Percentiles rank a stretch among this genome's conserved stretches.
Conservation (phyloP, 2,888 invertebrate species). For the Lutraria lutraria region DNA sequence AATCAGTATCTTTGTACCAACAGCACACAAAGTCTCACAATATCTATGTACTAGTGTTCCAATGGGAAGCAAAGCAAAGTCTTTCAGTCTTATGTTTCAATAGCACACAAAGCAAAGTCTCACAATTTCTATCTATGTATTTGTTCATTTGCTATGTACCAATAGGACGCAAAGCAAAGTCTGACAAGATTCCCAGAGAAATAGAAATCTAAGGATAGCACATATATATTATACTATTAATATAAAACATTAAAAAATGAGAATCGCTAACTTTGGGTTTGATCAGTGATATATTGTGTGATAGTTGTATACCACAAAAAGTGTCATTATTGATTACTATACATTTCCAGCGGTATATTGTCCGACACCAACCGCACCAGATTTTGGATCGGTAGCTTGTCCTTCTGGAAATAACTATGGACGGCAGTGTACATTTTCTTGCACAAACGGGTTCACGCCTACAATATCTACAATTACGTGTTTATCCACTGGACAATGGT, state of each 20-base stretch:
- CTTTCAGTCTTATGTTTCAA: no score
- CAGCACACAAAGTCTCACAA: no score
- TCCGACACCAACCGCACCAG: background rate
- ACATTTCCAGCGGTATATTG: constrained; percentile 5
- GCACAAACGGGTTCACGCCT: background rate
- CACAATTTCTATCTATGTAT: no score
- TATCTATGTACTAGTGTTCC: no score
- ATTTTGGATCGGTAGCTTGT: background rate
- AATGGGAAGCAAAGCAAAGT: no score
- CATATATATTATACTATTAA: background rate
- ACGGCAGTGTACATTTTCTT: background rate
- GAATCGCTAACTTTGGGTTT: background rate
- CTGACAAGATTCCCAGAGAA: background rate
- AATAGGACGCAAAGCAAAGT: background rate
- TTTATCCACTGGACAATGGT: background rate
- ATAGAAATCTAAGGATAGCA: background rate
- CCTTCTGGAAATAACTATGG: constrained; percentile 16
- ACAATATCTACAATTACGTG: background rate
- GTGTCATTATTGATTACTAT: no score
- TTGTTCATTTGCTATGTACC: no score
- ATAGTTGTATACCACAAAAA: no score
- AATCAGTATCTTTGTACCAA: no score
- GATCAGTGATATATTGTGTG: background rate
- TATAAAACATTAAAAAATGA: background rate
- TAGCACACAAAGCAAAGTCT: no score